Base-by-base conservation (phyloP, 2,113 vertebrate species). In the Xyliphius kryptos region DNA sequence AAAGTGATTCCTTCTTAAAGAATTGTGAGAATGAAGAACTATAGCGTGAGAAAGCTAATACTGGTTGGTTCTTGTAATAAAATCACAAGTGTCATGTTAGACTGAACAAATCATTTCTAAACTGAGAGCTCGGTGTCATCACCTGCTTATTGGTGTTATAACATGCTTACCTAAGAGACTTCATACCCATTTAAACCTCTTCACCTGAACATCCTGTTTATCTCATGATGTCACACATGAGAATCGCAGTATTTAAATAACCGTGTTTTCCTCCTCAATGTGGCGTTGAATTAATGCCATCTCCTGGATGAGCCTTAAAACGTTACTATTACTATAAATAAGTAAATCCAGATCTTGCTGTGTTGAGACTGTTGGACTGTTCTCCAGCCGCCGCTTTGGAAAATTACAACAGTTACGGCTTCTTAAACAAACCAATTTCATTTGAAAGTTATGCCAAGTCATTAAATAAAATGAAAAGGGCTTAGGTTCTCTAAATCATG, bases 391-490 rank as follows among this genome's bases (percentile, higher is more conserved):
- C 38, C 40, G 8, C 37, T 19, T 15, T 64, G 36, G 36, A 20
- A 46, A 13, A 5, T 49, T 17, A 49, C 43, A 38, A 32, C 38
- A 32, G 38, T 22, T 26, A 26, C 16, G 22, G 11, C 53, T 52
- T 66, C 19, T 9, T 46, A 12, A 51, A 19, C 37, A 37, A 37
- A 56, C 14, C 44, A 10, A 12, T 52, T 58, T 46, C 22, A 20
- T 46, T 37, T 17, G 4, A 12, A 38, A 9, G 26, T 14, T 20
- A 12, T 46, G 44, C 14, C 17, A 5, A 43, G 4, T 67, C 52
- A 46, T 26, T 20, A 50, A 57, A 53, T 51, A 61, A 40, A 57
- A 53, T 51, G 55, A 40, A 62, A 37, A 37, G 16, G 32, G 7
- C 14, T 21, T 9, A 46, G 22, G 15, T 61, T 56, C 36, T 46